Evolutionary conservation across 2,113 vertebrate species (phyloP).

Genomic region (Lamprologus tigripictilis): DNA sequence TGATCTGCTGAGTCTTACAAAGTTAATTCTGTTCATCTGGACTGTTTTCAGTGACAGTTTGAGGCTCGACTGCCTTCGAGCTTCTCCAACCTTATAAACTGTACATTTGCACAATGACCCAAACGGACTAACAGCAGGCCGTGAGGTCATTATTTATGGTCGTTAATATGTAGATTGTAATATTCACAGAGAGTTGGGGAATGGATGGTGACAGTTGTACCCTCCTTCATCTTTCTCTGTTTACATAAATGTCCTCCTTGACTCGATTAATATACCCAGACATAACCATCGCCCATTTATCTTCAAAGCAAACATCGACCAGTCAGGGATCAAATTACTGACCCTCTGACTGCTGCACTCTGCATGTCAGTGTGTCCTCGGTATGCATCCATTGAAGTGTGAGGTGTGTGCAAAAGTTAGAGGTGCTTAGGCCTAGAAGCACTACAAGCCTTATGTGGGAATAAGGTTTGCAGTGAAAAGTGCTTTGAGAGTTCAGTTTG

Average conservation of each 20-base stretch:
- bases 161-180: not conserved
- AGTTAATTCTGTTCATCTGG: not conserved
- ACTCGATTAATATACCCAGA: not conserved
- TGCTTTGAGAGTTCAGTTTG: not conserved
- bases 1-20: not conserved
- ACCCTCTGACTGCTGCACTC: not conserved
- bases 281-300: not conserved
- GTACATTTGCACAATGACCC: not conserved
- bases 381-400: not conserved
- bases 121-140: rapidly evolving
- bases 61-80: not conserved
- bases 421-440: not conserved
- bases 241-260: not conserved
- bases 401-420: not conserved
- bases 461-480: not conserved
- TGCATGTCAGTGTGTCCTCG: not conserved
- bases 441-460: not conserved
- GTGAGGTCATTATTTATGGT: not conserved
- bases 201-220: not conserved
- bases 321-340: not conserved
- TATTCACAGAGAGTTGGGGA: not conserved
- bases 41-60: not conserved
- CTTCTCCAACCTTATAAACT: not conserved
- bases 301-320: not conserved
- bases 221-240: not conserved